Percentiles rank a stretch among this genome's conserved stretches.
These are phyloP conservation scores for Geococcyx californianus DNA, from an alignment of 2,113 vertebrate genomes.

Conservation along the genomic window DNA sequence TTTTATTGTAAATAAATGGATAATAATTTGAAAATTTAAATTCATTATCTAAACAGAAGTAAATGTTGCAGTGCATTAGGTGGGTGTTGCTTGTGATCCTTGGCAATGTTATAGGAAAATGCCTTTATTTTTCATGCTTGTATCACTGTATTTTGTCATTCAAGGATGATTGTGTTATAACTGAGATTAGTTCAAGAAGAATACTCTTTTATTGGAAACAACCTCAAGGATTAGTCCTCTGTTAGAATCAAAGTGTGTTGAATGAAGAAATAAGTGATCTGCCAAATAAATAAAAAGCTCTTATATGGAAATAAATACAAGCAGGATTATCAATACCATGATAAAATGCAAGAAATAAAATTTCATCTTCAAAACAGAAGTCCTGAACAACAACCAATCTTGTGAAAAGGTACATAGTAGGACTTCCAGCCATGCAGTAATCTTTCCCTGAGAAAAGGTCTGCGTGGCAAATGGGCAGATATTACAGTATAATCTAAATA, in stretches of 20 bases:
- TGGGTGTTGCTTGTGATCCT: not conserved
- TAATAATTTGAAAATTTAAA: not conserved
- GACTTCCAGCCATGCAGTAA: not conserved
- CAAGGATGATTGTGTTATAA: not conserved
- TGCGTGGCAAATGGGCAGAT: accelerated
- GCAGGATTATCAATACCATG: not conserved
- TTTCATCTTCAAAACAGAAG: not conserved
- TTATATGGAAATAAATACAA: not conserved
- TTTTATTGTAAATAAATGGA: not conserved
- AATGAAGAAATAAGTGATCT: not conserved
- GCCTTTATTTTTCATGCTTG: not conserved
- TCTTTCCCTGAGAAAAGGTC: not conserved
- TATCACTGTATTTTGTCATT: not conserved
- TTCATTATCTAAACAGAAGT: not conserved
- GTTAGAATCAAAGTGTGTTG: not conserved
- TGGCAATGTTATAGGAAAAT: not conserved
- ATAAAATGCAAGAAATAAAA: not conserved
- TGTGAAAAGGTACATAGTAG: accelerated
- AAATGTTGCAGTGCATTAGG: not conserved
- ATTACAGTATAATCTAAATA: not conserved
- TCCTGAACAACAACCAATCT: not conserved
- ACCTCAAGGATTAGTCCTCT: not conserved
- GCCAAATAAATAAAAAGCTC: not conserved
- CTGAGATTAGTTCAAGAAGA: not conserved
- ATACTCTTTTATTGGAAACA: not conserved